Evolutionary conservation across 1,140 invertebrate species (phyloP).

Genomic region (Polyergus mexicanus): DNA sequence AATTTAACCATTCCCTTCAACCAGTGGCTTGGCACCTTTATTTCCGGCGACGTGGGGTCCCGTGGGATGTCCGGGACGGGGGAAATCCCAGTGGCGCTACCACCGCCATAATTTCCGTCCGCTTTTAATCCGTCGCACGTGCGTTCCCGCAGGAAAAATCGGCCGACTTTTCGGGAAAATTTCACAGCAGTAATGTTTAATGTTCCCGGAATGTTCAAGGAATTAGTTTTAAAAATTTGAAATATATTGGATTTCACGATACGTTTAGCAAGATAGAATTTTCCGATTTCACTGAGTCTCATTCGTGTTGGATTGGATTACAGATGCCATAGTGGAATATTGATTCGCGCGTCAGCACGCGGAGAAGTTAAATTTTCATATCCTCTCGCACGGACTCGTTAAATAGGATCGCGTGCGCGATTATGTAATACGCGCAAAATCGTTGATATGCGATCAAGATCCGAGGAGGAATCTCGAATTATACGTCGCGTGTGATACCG

Average conservation of each 20-base stretch:
- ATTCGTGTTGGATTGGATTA: not conserved
- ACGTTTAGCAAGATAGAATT: not conserved
- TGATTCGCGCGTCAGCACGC: not conserved
- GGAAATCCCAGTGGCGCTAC: constrained; percentile 50
- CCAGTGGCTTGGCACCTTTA: constrained; percentile 73
- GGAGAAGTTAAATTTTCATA: constrained; percentile 32
- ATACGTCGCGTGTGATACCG: constrained; percentile 27
- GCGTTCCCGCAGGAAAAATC: constrained; percentile 34
- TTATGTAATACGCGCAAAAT: constrained; percentile 33
- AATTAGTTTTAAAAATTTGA: too few species aligned
- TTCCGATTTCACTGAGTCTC: not conserved
- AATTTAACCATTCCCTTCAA: constrained; percentile 62
- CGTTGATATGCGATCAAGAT: constrained; percentile 52
- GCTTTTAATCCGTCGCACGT: constrained; percentile 71
- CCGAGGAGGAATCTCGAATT: constrained; percentile 45
- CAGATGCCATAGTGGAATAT: not conserved
- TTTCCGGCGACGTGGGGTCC: constrained; percentile 71
- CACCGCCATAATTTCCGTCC: constrained; percentile 76
- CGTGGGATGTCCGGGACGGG: constrained; percentile 57
- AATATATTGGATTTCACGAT: not conserved
- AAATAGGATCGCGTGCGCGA: constrained; percentile 11
- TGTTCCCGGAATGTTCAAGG: not conserved
- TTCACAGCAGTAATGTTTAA: not conserved
- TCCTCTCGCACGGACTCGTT: not conserved
- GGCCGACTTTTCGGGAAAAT: not conserved